phyloP scores from a whole-genome alignment of 2,113 vertebrate species.

The Paedocypris sp. region DNA sequence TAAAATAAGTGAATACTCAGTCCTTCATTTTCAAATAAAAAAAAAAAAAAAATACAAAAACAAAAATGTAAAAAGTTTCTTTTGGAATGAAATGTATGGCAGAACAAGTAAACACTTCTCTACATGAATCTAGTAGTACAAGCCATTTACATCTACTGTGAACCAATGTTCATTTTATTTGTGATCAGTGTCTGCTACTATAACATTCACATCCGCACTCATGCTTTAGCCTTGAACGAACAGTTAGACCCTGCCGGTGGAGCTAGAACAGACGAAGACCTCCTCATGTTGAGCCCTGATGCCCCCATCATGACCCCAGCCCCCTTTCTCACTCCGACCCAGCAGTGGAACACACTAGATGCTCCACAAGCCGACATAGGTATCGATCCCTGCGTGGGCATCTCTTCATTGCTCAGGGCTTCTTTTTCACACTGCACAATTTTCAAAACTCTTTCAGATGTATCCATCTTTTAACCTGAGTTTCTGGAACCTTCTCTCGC shows the following conservation, averaged over 20 bases:
- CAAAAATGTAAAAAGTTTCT: no score
- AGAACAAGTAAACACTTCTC: no score
- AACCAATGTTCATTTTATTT: no score
- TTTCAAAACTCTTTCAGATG: neutral
- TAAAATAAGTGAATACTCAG: no score
- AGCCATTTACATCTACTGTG: neutral
- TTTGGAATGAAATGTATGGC: no score
- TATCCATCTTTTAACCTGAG: neutral
- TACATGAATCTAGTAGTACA: no score
- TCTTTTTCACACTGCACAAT: neutral
- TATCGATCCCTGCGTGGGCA: conserved; percentile 35
- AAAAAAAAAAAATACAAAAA: no score
- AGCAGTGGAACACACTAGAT: conserved; percentile 32
- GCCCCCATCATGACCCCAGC: neutral
- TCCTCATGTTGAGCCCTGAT: conserved; percentile 41
- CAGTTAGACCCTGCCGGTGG: conserved; percentile 31
- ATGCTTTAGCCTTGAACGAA: conserved; percentile 32
- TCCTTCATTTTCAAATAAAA: no score
- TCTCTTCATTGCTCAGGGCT: neutral
- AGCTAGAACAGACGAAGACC: conserved; percentile 34
- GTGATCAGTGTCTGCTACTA: conserved; percentile 1
- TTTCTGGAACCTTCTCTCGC: no score
- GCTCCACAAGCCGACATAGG: conserved; percentile 31
- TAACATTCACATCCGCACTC: neutral
- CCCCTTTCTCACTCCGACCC: neutral